phyloP scores from a whole-genome alignment of 2,797 vertebrate species.

The Austrolebias charrua region DNA sequence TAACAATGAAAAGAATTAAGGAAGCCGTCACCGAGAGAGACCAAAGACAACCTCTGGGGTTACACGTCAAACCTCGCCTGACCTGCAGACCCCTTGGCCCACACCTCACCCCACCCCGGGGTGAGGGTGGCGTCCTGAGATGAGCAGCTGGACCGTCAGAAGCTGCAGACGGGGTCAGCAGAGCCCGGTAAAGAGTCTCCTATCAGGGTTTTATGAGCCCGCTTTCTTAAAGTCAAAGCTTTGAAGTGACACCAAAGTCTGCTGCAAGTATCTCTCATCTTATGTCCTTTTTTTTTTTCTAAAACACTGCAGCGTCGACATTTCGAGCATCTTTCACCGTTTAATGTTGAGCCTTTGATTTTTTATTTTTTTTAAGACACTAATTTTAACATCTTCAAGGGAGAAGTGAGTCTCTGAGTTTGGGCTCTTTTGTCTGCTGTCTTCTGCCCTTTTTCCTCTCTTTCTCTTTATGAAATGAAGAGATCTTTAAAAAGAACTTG shows the following conservation, averaged over 20 bases:
- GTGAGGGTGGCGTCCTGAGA: conserved; percentile 50
- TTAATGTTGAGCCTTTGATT: conserved; percentile 80
- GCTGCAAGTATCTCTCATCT: conserved; percentile 80
- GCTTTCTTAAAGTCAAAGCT: conserved; percentile 77
- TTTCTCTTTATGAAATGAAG: conserved; percentile 65
- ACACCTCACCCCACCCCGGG: conserved; percentile 35
- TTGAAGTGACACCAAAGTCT: conserved; percentile 85
- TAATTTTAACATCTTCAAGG: conserved; percentile 84
- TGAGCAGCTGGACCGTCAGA: conserved; percentile 61
- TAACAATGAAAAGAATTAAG: conserved; percentile 70
- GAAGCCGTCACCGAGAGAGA: conserved; percentile 69
- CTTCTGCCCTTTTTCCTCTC: conserved; percentile 71
- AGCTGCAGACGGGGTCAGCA: conserved; percentile 65
- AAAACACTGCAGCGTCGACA: conserved; percentile 80
- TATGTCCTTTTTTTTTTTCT: conserved; percentile 73
- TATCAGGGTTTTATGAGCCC: conserved; percentile 75
- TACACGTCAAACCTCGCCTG: conserved; percentile 66
- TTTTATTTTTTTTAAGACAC: conserved; percentile 73
- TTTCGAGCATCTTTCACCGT: conserved; percentile 78
- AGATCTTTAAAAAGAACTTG: conserved; percentile 70
- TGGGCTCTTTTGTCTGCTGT: conserved; percentile 78
- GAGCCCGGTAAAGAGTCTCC: conserved; percentile 71
- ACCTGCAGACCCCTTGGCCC: conserved; percentile 41
- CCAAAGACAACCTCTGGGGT: conserved; percentile 75
- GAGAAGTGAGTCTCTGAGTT: conserved; percentile 73